phyloP scores from a whole-genome alignment of 1,140 invertebrate species.

The Homarus americanus region DNA sequence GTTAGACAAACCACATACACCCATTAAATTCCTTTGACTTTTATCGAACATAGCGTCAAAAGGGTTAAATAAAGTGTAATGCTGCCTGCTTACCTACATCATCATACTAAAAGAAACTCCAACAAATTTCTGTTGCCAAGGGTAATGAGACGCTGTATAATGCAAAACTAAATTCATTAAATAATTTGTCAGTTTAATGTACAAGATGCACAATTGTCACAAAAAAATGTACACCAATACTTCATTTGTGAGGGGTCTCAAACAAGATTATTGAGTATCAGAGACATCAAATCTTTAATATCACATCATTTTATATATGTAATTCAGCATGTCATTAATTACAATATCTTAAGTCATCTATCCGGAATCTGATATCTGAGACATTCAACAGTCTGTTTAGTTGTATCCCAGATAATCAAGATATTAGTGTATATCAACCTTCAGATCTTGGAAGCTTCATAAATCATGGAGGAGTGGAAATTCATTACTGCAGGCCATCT shows the following conservation, averaged over 20 bases:
- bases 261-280: background rate
- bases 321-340: background rate
- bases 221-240: conserved; percentile 32
- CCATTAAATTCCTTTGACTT: too few species aligned
- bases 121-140: background rate
- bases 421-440: background rate
- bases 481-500: background rate
- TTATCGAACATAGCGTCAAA: too few species aligned
- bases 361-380: background rate
- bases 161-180: conserved; percentile 56
- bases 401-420: background rate
- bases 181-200: conserved; percentile 36
- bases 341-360: background rate
- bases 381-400: background rate
- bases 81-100: too few species aligned
- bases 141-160: conserved; percentile 10
- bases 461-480: background rate
- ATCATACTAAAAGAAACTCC: too few species aligned
- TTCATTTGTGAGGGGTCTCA: conserved; percentile 29
- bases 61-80: too few species aligned
- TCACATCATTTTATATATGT: background rate
- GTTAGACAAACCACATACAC: too few species aligned
- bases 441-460: background rate
- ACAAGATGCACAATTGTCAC: conserved; percentile 38
- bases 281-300: conserved; percentile 1